Conservation (phyloP, 64 coral and sea anemone species). For the Actinia equina region DNA sequence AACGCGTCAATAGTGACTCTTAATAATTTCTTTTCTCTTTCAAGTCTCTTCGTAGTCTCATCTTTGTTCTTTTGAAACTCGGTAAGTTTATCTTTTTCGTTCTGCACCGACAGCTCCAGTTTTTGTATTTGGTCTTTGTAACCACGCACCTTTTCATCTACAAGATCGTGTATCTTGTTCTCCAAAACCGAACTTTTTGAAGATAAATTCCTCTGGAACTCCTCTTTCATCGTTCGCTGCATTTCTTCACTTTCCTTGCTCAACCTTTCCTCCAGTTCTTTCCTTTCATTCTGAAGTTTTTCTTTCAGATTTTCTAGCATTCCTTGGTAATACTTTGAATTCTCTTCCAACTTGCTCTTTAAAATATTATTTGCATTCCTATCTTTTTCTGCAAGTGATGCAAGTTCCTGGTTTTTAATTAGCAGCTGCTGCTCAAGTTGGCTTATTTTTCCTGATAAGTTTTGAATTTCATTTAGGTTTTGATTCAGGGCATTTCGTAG, state of each 20-base stretch:
- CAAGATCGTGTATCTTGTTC: conserved; percentile 53
- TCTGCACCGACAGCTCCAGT: conserved; percentile 22
- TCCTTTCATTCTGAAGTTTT: conserved; percentile 42
- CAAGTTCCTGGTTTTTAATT: neutral
- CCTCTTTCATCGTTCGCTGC: conserved; percentile 34
- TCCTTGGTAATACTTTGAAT: conserved; percentile 35
- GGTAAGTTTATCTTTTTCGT: conserved; percentile 4
- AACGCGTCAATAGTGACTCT: conserved; percentile 51
- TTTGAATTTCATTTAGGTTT: conserved; percentile 2
- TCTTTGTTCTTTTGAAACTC: conserved; percentile 27
- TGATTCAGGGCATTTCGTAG: conserved; percentile 32
- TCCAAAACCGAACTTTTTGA: conserved; percentile 36
- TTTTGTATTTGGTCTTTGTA: conserved; percentile 49
- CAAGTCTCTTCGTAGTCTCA: conserved; percentile 32
- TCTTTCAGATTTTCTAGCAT: conserved; percentile 18
- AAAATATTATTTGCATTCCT: neutral
- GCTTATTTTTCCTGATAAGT: neutral
- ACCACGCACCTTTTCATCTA: conserved; percentile 29
- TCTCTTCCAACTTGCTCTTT: conserved; percentile 37
- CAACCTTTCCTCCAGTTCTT: conserved; percentile 33
- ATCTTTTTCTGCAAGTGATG: neutral
- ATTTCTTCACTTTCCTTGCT: conserved; percentile 46
- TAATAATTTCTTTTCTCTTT: conserved; percentile 50
- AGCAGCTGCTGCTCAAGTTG: conserved; percentile 5
- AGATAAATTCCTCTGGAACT: conserved; percentile 34